Conservation (phyloP, 2,888 invertebrate genomes). For the Hermodice carunculata region DNA sequence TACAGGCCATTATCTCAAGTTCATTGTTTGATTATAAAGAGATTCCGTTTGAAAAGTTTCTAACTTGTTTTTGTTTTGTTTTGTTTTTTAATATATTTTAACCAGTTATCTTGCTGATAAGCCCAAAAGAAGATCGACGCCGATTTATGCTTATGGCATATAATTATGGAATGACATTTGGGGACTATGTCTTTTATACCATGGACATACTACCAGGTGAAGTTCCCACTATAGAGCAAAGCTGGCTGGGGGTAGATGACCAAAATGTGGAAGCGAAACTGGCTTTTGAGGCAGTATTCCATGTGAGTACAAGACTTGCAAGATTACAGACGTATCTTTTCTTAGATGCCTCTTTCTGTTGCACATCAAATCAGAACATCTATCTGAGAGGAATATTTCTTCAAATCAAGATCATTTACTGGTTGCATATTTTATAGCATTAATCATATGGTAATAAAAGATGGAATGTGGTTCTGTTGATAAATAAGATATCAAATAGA, state of each 20-base stretch:
- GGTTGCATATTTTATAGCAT: no score
- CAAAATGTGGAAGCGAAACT: slow-evolving; percentile 54
- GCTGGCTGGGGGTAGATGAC: slow-evolving; percentile 57
- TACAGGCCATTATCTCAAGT: no score
- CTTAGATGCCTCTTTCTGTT: no score
- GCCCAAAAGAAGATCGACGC: slow-evolving; percentile 47
- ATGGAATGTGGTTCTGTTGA: no score
- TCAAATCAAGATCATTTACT: no score
- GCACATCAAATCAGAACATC: no score
- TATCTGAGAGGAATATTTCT: no score
- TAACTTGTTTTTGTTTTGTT: neutral
- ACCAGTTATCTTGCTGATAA: slow-evolving; percentile 33
- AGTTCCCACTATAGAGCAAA: slow-evolving; percentile 15
- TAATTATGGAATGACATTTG: slow-evolving; percentile 56
- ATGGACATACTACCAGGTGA: slow-evolving; percentile 37
- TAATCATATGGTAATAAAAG: no score
- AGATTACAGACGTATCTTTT: no score
- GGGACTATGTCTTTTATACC: slow-evolving; percentile 58
- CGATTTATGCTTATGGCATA: slow-evolving; percentile 59
- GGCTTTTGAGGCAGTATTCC: slow-evolving; percentile 63
- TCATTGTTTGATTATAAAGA: neutral
- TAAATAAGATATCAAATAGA: no score
- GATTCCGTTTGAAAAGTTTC: neutral
- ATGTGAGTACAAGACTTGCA: no score
- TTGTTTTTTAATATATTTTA: neutral